These are phyloP conservation scores for Crossaster papposus DNA, from an alignment of 53 echinoderm and acorn worm species.

Conservation along the genomic window DNA sequence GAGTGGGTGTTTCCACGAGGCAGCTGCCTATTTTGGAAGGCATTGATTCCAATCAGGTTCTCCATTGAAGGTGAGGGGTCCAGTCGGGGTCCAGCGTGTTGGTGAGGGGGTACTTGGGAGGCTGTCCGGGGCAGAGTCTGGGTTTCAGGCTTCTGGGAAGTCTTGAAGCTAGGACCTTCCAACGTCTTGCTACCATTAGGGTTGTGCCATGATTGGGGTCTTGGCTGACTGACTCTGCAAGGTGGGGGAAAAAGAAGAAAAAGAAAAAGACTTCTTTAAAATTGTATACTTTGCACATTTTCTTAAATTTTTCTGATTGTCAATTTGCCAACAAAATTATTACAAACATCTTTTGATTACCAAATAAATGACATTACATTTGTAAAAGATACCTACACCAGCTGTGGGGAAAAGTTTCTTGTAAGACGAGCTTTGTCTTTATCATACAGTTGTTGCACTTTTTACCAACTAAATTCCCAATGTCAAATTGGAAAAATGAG, in stretches of 20 bases:
- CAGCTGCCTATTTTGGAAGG: conserved; percentile 29
- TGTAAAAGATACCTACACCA: too few species aligned
- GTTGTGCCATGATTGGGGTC: conserved; percentile 93
- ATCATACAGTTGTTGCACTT: too few species aligned
- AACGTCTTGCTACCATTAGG: conserved; percentile 52
- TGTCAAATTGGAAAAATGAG: too few species aligned
- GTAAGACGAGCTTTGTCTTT: too few species aligned
- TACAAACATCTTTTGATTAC: too few species aligned
- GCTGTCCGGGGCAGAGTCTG: conserved; percentile 24
- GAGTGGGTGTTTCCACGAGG: conserved; percentile 47
- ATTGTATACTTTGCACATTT: too few species aligned
- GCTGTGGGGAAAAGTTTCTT: too few species aligned
- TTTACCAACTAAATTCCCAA: too few species aligned
- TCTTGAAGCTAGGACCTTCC: conserved; percentile 24
- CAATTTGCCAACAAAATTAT: too few species aligned
- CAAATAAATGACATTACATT: too few species aligned
- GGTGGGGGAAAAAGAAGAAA: conserved; percentile 29
- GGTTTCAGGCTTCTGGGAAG: neutral
- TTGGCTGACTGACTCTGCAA: conserved; percentile 62
- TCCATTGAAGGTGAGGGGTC: conserved; percentile 52
- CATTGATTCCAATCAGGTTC: conserved; percentile 24
- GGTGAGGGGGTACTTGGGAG: conserved; percentile 30
- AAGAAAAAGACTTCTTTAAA: neutral
- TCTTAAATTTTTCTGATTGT: too few species aligned
- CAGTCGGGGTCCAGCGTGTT: conserved; percentile 7